These are phyloP conservation scores for Brachionus sp. DNA, from an alignment of 1,140 invertebrate genomes.

Conservation along the genomic window DNA sequence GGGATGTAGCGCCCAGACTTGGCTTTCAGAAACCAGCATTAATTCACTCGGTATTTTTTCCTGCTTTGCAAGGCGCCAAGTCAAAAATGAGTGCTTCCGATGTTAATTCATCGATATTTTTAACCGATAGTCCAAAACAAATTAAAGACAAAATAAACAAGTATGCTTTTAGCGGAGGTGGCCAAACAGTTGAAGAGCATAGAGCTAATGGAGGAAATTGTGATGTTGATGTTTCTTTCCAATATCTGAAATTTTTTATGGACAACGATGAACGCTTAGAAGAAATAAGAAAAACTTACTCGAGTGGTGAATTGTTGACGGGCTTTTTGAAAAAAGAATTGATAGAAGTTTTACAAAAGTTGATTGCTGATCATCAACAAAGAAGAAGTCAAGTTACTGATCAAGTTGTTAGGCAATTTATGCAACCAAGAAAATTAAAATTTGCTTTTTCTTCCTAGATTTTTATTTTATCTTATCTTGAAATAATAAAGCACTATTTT, in stretches of 20 bases:
- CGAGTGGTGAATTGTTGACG: slow-evolving; percentile 81
- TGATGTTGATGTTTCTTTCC: slow-evolving; percentile 89
- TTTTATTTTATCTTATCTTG: neutral
- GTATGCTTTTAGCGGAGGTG: slow-evolving; percentile 96
- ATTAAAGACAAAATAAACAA: slow-evolving; percentile 98
- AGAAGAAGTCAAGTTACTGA: slow-evolving; percentile 73
- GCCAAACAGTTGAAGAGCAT: slow-evolving; percentile 87
- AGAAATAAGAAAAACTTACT: slow-evolving; percentile 76
- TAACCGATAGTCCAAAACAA: slow-evolving; percentile 90
- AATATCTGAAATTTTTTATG: slow-evolving; percentile 90
- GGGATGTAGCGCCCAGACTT: slow-evolving; percentile 87
- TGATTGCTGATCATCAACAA: slow-evolving; percentile 78
- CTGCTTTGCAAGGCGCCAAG: slow-evolving; percentile 88
- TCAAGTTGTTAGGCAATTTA: slow-evolving; percentile 76
- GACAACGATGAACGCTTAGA: slow-evolving; percentile 86
- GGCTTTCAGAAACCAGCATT: slow-evolving; percentile 86
- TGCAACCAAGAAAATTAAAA: slow-evolving; percentile 76
- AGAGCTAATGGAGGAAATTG: slow-evolving; percentile 82
- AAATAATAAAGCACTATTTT: neutral
- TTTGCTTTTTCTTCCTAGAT: slow-evolving; percentile 49
- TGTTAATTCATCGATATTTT: slow-evolving; percentile 84
- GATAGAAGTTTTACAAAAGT: slow-evolving; percentile 71
- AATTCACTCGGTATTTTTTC: slow-evolving; percentile 89
- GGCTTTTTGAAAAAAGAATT: slow-evolving; percentile 89
- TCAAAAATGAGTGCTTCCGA: slow-evolving; percentile 98